Conservation (phyloP, 2,888 invertebrate species). For the Aphelenchoides bicaudatus region DNA sequence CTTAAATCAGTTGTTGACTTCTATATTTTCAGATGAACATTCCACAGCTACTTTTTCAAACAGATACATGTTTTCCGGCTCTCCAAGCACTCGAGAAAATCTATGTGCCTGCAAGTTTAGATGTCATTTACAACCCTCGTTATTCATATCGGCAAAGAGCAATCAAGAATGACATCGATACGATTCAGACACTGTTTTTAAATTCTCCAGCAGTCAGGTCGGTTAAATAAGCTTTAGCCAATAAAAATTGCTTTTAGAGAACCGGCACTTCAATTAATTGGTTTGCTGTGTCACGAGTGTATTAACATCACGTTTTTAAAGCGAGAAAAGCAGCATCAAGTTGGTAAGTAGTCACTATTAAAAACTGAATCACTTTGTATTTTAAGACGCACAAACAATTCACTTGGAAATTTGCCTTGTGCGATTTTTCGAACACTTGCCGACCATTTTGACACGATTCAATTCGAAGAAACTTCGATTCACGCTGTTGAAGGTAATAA, state of each 20-base stretch:
- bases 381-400: neutral
- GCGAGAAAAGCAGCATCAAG: neutral
- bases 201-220: too few relatives aligned
- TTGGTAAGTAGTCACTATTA: neutral
- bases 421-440: neutral
- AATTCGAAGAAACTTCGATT: neutral
- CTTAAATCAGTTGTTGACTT: neutral
- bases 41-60: too few relatives aligned
- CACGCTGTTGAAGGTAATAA: neutral
- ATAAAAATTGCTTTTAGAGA: conserved; percentile 9
- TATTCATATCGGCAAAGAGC: too few relatives aligned
- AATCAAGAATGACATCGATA: too few relatives aligned
- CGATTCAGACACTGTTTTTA: too few relatives aligned
- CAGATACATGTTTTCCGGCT: too few relatives aligned
- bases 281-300: conserved; percentile 10
- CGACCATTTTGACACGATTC: neutral
- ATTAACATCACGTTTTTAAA: conserved; percentile 2
- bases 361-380: neutral
- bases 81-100: too few relatives aligned
- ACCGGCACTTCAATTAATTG: neutral
- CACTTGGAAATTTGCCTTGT: neutral
- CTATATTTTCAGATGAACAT: too few relatives aligned
- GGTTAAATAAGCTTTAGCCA: too few relatives aligned
- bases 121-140: too few relatives aligned
- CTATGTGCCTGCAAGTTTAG: too few relatives aligned